phyloP scores from a whole-genome alignment of 2,797 vertebrate genomes.

The Tokudaia muenninki region DNA sequence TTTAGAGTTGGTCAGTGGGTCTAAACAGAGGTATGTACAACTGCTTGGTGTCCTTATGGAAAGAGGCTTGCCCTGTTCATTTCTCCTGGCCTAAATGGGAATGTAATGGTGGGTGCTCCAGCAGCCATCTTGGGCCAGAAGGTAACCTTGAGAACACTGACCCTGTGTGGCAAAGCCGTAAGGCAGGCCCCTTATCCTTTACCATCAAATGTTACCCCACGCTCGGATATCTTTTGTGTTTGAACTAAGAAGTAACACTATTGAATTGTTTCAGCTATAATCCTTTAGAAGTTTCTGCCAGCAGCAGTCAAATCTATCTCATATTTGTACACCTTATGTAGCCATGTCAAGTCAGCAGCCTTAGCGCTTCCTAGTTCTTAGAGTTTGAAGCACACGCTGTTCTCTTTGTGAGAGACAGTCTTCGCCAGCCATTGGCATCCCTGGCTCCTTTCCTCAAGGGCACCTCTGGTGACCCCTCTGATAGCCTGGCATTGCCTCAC shows the following conservation, averaged over 20 bases:
- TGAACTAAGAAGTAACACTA: not conserved
- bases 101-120: not conserved
- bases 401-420: not conserved
- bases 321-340: not conserved
- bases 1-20: not conserved
- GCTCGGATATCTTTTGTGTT: too few species aligned
- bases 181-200: not conserved
- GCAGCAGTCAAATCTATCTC: not conserved
- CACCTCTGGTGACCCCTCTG: not conserved
- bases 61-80: not conserved
- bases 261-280: not conserved
- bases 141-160: not conserved
- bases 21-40: not conserved
- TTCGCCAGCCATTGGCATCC: not conserved
- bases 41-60: not conserved
- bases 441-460: not conserved
- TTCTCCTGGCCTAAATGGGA: not conserved
- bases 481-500: too few species aligned
- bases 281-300: not conserved
- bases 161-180: not conserved
- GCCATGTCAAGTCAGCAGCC: not conserved
- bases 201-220: not conserved
- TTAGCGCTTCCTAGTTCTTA: too few species aligned
- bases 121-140: not conserved
- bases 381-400: too few species aligned